Evolutionary conservation across 2,113 vertebrate species (phyloP), one percentile per base, ranked within the genome.

Genomic region (Bubalus kerabau): DNA sequence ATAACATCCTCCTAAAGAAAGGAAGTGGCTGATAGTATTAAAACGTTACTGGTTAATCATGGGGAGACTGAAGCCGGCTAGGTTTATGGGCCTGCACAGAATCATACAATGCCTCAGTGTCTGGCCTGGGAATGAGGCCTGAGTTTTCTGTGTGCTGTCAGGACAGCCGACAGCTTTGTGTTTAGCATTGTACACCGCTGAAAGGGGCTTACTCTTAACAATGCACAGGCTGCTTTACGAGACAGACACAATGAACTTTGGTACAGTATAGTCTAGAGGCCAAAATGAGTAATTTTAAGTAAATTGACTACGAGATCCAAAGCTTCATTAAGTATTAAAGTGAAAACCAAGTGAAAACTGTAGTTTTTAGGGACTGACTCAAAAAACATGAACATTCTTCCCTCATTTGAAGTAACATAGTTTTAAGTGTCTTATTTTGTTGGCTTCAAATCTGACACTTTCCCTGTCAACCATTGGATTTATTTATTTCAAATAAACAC

Each of bases 51-150:
- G 95, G 95, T 94, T 95, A 97, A 96, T 97, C 84, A 60, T 21
- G 54, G 92, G 87, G 92, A 97, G 96, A 74, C 92, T 50, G 94
- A 94, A 96, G 95, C 95, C 28, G 95, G 85, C 36, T 90, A 82
- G 96, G 97, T 95, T 97, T 98, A 94, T 82, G 93, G 96, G 96
- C 92, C 91, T 50, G 96, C 62, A 30, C 80, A 30, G 97, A 93
- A 94, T 56, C 74, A 85, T 59, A 98, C 97, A 98, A 98, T 97
- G 97, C 96, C 95, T 92, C 40, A 98, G 97, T 98, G 98, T 98
- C 96, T 98, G 97, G 98, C 98, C 98, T 98, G 98, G 98, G 98
- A 98, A 98, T 98, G 98, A 67, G 95, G 98, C 94, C 97, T 50
- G 97, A 78, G 97, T 96, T 97, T 84, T 96, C 98, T 30, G 82